phyloP scores from a whole-genome alignment of 2,113 vertebrate genomes.

The Anarhynchus alexandrinus region DNA sequence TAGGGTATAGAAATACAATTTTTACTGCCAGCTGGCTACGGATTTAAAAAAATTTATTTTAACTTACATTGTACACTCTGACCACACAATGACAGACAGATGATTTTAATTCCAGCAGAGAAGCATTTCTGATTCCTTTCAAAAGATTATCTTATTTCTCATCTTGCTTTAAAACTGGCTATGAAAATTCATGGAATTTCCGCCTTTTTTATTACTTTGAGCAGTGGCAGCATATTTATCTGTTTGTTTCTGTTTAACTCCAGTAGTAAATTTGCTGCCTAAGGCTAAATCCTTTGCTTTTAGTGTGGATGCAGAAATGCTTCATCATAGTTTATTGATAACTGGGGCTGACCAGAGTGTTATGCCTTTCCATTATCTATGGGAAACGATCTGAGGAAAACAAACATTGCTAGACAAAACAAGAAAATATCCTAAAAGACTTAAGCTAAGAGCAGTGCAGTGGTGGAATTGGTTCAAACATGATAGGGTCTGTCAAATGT shows the following conservation, averaged over 20 bases:
- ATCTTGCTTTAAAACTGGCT: neutral
- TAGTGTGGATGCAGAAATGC: neutral
- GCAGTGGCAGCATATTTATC: neutral
- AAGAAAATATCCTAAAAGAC: neutral
- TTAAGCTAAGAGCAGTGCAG: neutral
- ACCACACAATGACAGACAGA: neutral
- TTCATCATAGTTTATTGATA: neutral
- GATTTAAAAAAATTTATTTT: neutral
- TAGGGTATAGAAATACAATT: neutral
- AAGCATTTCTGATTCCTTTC: neutral
- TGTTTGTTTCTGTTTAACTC: neutral
- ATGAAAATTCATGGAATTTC: neutral
- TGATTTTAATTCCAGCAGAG: neutral
- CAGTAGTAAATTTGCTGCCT: neutral
- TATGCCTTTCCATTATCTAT: neutral
- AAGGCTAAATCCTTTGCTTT: neutral
- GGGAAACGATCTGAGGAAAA: neutral
- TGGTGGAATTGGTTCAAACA: neutral
- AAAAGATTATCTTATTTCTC: neutral
- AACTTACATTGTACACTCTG: neutral
- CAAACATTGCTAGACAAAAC: neutral
- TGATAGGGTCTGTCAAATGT: neutral
- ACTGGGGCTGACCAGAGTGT: neutral
- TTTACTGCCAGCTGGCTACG: neutral
- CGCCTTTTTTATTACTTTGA: neutral